A percentile compares a stretch with the other conserved stretches of the same genome.
Conservation (phyloP, 2,797 vertebrate species). For the Psittacula derbiana region DNA sequence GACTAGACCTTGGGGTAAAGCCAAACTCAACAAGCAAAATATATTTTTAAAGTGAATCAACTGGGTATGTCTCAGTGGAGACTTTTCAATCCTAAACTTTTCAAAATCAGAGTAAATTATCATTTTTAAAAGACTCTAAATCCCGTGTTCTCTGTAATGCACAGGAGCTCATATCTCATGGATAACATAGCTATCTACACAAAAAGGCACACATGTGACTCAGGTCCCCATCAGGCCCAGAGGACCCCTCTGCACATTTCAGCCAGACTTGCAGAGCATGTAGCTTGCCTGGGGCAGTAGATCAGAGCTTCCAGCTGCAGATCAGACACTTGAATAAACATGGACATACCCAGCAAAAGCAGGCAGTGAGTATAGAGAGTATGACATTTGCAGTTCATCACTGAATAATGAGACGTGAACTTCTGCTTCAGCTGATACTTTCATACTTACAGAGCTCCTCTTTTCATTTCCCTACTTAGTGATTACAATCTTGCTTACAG, state of each 20-base stretch:
- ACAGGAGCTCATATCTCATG: not conserved
- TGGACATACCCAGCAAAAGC: not conserved
- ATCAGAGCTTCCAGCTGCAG: not conserved
- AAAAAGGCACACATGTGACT: not conserved
- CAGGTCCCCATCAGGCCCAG: rapidly evolving
- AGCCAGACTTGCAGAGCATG: not conserved
- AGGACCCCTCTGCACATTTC: not conserved
- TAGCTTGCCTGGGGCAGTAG: not conserved
- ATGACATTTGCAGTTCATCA: not conserved
- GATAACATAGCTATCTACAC: not conserved
- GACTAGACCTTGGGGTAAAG: not conserved
- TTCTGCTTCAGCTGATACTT: not conserved
- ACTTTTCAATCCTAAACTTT: not conserved
- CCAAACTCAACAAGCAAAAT: not conserved
- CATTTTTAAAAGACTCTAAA: not conserved
- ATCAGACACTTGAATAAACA: not conserved
- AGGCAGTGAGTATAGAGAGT: not conserved
- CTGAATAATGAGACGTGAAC: not conserved
- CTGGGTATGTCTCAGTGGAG: not conserved
- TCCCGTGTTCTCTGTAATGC: not conserved
- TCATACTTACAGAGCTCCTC: not conserved
- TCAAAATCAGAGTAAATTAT: not conserved
- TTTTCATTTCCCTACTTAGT: not conserved
- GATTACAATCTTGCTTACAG: not conserved
- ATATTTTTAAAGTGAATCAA: not conserved